Base-by-base conservation (phyloP, 2,797 vertebrate species). In the Sardinella longiceps region DNA sequence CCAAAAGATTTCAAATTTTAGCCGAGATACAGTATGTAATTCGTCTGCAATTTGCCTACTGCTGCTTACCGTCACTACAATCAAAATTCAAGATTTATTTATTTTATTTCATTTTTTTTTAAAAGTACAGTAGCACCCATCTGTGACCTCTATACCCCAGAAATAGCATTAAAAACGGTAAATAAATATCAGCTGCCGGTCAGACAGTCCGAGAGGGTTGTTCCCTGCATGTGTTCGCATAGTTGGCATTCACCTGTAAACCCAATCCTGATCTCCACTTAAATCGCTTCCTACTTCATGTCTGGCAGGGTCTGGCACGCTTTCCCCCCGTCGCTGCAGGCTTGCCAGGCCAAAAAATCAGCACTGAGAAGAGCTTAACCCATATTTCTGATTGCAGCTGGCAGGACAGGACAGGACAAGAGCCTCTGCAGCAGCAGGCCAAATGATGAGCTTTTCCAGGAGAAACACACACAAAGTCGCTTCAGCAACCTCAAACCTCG, bases 321-420 rank as follows among this genome's bases (percentile, higher is more conserved):
- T 53, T 18, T 20, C 53, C 53, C 53, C 18, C 7, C 53, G 5
- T 20, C 53, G 5, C 53, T 23, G 53, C 53, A 56, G 53, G n/a
- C 53, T 56, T 23, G 18, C 18, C 14, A 39, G 18, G 66, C 66
- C 66, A 74, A 37, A 37, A 86, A 84, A 89, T 87, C 86, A 85
- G 84, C 56, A 50, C 84, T 87, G 87, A 88, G 90, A 88, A 84
- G 88, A 91, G 90, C 89, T 92, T 85, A 86, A 89, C 91, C 93
- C 90, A 89, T 88, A 90, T 89, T 90, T 89, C 90, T 89, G 89
- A 91, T 60, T 15, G 77, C 74, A 80, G 15, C 51, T 48, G 74
- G 63, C 80, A 80, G 66, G 37, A 50, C 58, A 60, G 60, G 43
- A 60, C 80, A 80, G 66, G 37, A 50, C 58, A 60, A 80, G 43